Evolutionary conservation across 1,140 invertebrate genomes (phyloP).

Genomic region (Spodoptera litura): DNA sequence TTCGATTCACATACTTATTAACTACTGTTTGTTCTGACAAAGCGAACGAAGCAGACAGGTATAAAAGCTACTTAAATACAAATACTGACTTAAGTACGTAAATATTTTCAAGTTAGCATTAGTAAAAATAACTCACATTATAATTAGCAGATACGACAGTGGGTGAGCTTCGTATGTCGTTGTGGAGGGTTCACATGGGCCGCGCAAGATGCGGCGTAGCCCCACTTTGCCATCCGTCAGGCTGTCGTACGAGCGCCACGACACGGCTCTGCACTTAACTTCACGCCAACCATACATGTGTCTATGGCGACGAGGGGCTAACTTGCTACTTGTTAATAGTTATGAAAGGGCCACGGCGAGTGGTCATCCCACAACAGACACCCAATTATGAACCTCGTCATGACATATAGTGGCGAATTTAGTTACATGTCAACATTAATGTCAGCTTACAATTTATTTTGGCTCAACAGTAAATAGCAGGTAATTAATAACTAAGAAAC

Average conservation of each 20-base stretch:
- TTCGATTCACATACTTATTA: too few relatives aligned
- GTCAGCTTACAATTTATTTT: constrained; percentile 8
- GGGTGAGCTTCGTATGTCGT: constrained; percentile 45
- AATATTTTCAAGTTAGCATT: not conserved
- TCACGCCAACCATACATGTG: constrained; percentile 64
- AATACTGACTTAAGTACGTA: too few relatives aligned
- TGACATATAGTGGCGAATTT: constrained; percentile 53
- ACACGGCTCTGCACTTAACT: constrained; percentile 76
- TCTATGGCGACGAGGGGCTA: constrained; percentile 63
- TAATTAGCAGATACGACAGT: constrained; percentile 36
- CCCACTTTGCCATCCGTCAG: constrained; percentile 70
- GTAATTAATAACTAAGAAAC: too few relatives aligned
- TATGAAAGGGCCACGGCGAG: constrained; percentile 61
- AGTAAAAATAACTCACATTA: constrained; percentile 2
- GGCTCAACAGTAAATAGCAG: not conserved
- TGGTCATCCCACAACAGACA: constrained; percentile 61
- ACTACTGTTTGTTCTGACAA: too few relatives aligned
- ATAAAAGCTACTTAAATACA: too few relatives aligned
- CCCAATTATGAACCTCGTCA: constrained; percentile 60
- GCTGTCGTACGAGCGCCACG: constrained; percentile 60
- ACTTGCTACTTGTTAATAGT: constrained; percentile 70
- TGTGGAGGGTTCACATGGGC: constrained; percentile 51
- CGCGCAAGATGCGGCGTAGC: constrained; percentile 60
- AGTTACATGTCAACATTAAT: constrained; percentile 42
- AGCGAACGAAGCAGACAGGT: too few relatives aligned